Conservation (phyloP, 2,113 vertebrate species). For the Varanus komodoensis region DNA sequence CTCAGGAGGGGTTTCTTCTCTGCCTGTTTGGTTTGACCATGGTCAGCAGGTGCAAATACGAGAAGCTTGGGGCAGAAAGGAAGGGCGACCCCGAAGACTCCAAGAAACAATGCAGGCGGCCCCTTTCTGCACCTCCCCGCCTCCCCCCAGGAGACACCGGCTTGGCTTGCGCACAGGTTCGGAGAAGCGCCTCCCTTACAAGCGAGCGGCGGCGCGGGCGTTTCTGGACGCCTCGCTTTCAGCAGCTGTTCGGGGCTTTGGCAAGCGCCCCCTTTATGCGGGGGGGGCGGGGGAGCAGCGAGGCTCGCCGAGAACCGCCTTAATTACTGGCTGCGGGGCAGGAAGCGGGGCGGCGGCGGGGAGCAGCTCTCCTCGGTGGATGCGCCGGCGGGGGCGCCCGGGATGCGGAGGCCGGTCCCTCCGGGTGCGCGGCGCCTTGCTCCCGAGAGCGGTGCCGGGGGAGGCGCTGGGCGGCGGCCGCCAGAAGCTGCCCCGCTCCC, state of each 20-base stretch:
- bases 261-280: constrained; percentile 41
- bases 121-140: accelerated
- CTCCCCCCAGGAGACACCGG: not conserved
- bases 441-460: too few species aligned
- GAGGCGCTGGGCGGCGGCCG: too few species aligned
- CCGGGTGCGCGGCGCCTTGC: not conserved
- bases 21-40: not conserved
- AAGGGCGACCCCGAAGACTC: not conserved
- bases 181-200: constrained; percentile 19
- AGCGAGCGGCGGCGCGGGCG: constrained; percentile 28
- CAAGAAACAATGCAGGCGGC: not conserved
- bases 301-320: not conserved
- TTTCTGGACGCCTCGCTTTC: constrained; percentile 40
- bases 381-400: not conserved
- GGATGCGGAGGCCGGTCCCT: not conserved
- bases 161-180: constrained; percentile 2
- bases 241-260: constrained; percentile 40
- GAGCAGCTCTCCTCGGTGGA: not conserved
- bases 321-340: not conserved
- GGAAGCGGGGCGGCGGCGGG: not conserved
- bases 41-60: not conserved
- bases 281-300: not conserved
- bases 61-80: not conserved
- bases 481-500: too few species aligned
- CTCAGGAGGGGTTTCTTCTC: too few species aligned